phyloP scores from a whole-genome alignment of 2,113 vertebrate species.

The Mastomys coucha region DNA sequence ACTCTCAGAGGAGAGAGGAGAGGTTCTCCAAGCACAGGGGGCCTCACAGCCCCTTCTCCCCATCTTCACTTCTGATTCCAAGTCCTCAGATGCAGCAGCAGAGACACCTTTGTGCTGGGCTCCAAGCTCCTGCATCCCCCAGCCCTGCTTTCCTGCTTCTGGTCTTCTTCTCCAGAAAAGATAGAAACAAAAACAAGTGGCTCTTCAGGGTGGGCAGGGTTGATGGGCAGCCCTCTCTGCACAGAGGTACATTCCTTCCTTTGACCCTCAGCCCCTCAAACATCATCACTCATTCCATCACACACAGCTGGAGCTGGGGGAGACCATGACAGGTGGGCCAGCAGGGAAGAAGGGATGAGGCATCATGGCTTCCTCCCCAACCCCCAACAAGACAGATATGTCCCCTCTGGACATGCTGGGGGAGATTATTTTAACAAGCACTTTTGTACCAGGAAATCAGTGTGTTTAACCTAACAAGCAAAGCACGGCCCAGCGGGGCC shows the following conservation, averaged over 20 bases:
- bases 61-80: neutral
- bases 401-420: slow-evolving; percentile 82
- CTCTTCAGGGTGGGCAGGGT: neutral
- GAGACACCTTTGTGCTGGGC: neutral
- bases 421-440: slow-evolving; percentile 90
- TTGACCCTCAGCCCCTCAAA: neutral
- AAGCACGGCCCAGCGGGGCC: slow-evolving; percentile 86
- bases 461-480: slow-evolving; percentile 95
- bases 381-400: slow-evolving; percentile 79
- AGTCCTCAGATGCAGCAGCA: neutral
- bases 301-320: slow-evolving; percentile 67
- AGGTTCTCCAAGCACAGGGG: neutral
- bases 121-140: neutral
- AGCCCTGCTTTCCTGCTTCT: neutral
- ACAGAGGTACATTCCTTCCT: slow-evolving; percentile 36
- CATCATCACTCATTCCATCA: slow-evolving; percentile 71
- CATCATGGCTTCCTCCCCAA: neutral
- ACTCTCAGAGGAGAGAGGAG: neutral
- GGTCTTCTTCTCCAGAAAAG: neutral
- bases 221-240: neutral
- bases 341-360: slow-evolving; percentile 57
- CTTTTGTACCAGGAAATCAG: slow-evolving; percentile 94
- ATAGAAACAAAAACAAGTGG: slow-evolving; percentile 49
- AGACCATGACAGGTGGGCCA: slow-evolving; percentile 68
- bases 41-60: neutral